Conservation (phyloP, 2,888 invertebrate genomes). For the Prionchulus punctatus region DNA sequence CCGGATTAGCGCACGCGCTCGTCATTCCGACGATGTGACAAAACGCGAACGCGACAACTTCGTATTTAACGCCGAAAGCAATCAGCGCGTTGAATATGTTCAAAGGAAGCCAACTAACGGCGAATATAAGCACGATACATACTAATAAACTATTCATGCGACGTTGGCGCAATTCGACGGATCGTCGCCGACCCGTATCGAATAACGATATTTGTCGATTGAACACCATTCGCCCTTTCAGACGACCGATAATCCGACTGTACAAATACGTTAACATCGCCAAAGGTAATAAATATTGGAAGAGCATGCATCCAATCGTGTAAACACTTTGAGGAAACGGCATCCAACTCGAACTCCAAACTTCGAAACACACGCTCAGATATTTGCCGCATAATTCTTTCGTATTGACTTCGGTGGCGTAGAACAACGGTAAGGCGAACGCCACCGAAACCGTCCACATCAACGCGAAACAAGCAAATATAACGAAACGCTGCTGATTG, state of each 20-base stretch:
- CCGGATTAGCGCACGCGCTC: constrained; percentile 74
- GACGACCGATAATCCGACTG: constrained; percentile 1
- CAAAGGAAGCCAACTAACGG: constrained; percentile 73
- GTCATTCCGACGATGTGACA: constrained; percentile 62
- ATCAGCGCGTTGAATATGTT: constrained; percentile 48
- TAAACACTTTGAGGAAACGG: background rate
- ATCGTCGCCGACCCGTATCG: background rate
- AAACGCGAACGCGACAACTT: constrained; percentile 33
- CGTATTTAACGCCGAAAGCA: background rate
- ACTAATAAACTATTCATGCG: constrained; percentile 71
- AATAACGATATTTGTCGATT: background rate
- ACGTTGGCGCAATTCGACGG: constrained; percentile 46
- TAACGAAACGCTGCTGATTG: constrained; percentile 33
- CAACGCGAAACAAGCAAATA: constrained; percentile 35
- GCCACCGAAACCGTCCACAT: constrained; percentile 39
- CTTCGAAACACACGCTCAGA: background rate
- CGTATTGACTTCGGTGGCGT: constrained; percentile 17
- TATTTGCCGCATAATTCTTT: background rate
- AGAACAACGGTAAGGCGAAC: constrained; percentile 28
- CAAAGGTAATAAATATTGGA: constrained; percentile 9
- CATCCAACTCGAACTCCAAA: background rate
- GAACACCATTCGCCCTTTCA: constrained; percentile 8
- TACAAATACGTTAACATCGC: constrained; percentile 4
- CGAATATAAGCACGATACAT: constrained; percentile 69
- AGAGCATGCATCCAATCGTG: constrained; percentile 1